Conservation (phyloP, 2,888 invertebrate species). For the Enchytraeus crypticus region DNA sequence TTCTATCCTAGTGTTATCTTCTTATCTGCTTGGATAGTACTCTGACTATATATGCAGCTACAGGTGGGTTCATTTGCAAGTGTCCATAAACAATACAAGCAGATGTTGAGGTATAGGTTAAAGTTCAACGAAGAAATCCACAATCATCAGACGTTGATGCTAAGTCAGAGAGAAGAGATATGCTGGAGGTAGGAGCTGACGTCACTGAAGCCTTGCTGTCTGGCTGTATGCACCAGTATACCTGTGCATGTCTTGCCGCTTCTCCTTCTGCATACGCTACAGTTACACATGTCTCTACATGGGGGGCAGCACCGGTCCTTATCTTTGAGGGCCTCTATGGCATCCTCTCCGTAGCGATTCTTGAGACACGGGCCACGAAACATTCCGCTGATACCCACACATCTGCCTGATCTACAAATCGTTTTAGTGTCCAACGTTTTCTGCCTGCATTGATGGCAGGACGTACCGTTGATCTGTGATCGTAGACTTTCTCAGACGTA, state of each 20-base stretch:
- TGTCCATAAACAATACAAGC: no score
- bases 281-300: conserved; percentile 56
- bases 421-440: conserved; percentile 58
- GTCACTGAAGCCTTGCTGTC: conserved; percentile 35
- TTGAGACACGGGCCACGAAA: conserved; percentile 55
- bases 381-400: conserved; percentile 55
- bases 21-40: no score
- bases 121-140: no score
- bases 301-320: conserved; percentile 54
- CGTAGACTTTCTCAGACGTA: no score
- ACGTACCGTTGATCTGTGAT: no score
- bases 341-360: conserved; percentile 57
- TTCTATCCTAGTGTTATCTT: no score
- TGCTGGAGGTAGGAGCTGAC: conserved; percentile 39
- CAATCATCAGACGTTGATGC: no score
- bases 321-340: conserved; percentile 52
- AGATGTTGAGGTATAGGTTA: no score
- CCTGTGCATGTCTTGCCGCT: conserved; percentile 48
- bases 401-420: conserved; percentile 53
- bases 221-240: conserved; percentile 41
- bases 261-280: conserved; percentile 55
- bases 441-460: conserved; percentile 58
- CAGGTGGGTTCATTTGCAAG: no score
- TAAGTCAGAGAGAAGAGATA: no score
- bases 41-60: no score